Conservation (phyloP, 2,797 vertebrate genomes). For the Lepus oiostolus region DNA sequence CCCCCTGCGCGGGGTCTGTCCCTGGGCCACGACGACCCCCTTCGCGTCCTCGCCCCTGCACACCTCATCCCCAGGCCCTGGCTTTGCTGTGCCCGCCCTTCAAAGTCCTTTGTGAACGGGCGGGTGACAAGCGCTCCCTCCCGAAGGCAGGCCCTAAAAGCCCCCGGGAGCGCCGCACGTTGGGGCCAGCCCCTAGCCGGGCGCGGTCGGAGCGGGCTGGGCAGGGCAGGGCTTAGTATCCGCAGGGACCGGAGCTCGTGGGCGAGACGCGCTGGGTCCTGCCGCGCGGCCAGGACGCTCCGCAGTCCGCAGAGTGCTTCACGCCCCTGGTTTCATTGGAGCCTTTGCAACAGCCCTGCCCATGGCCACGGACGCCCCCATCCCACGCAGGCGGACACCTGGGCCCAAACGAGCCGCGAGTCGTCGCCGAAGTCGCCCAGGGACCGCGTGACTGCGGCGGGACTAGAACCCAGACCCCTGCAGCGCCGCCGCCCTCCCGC, state of each 20-base stretch:
- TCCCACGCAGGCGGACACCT: background rate
- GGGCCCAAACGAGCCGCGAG: background rate
- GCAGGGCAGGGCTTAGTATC: background rate
- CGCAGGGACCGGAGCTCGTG: background rate
- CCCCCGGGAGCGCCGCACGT: background rate
- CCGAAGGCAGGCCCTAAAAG: background rate
- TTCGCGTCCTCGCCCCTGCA: background rate
- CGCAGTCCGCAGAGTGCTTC: conserved; percentile 15
- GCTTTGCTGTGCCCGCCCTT: background rate
- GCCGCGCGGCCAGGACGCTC: background rate
- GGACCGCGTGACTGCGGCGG: rapidly evolving
- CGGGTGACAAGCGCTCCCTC: too few species aligned
- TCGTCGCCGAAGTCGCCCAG: background rate
- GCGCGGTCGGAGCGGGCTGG: background rate
- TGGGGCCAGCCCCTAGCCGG: background rate
- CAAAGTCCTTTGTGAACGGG: too few species aligned
- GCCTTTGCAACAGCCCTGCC: conserved; percentile 36
- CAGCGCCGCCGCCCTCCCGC: background rate
- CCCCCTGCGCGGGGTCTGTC: background rate
- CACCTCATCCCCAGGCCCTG: background rate
- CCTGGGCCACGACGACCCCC: background rate
- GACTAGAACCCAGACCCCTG: background rate
- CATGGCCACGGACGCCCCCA: conserved; percentile 28
- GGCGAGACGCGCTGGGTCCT: conserved; percentile 29
- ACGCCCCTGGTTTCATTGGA: conserved; percentile 62